A percentile compares a stretch with the other conserved stretches of the same genome.
Evolutionary conservation across 2,888 invertebrate species (phyloP).

Genomic region (Paralinhomoeus sp.): DNA sequence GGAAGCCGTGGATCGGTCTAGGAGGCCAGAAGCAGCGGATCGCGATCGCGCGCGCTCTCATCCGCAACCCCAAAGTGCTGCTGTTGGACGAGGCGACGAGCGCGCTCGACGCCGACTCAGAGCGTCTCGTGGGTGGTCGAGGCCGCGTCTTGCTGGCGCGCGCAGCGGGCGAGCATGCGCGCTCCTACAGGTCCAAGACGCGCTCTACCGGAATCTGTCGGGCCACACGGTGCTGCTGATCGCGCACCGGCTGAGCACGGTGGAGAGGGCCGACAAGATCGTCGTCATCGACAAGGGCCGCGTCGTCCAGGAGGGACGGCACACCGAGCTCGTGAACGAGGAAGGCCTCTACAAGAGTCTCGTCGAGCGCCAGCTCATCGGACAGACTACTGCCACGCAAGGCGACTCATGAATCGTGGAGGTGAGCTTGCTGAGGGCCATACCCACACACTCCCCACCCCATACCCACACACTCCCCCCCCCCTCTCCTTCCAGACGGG

Average conservation of each 20-base stretch:
- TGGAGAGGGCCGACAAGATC: slow-evolving; percentile 29
- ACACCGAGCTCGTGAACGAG: slow-evolving; percentile 16
- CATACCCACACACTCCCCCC: no score
- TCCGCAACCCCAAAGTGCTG: slow-evolving; percentile 8
- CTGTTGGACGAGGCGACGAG: slow-evolving; percentile 1
- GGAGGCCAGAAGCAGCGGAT: slow-evolving; percentile 27
- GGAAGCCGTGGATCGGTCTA: neutral
- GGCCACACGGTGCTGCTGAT: slow-evolving; percentile 32
- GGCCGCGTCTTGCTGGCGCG: no score
- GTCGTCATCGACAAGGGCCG: slow-evolving; percentile 21
- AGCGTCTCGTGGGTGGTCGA: neutral
- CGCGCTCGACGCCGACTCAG: slow-evolving; percentile 1
- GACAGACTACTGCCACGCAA: no score
- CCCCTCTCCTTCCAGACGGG: no score
- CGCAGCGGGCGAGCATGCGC: no score
- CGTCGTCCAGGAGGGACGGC: slow-evolving; percentile 21
- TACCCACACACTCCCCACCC: no score
- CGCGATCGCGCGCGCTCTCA: slow-evolving; percentile 28
- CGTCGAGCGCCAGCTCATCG: no score
- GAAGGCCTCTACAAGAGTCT: no score
- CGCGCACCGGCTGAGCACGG: slow-evolving; percentile 31
- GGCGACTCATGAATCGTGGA: no score
- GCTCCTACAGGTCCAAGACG: slow-evolving; percentile 30
- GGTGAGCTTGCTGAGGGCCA: no score
- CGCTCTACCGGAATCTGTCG: slow-evolving; percentile 26